These are phyloP conservation scores for Rostratula benghalensis DNA, from an alignment of 2,113 vertebrate species.

Conservation along the genomic window DNA sequence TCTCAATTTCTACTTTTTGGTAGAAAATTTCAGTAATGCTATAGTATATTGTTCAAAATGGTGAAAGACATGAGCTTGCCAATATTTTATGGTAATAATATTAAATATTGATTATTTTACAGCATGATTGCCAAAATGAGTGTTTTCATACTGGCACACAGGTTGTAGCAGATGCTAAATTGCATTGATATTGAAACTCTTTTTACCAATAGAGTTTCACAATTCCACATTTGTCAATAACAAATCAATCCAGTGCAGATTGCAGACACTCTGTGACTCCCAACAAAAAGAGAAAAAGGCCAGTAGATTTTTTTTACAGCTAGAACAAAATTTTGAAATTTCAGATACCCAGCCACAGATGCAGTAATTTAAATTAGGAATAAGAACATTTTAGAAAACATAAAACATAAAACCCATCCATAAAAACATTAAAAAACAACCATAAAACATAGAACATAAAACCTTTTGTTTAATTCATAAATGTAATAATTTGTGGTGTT, in stretches of 20 bases:
- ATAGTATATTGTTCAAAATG: not conserved
- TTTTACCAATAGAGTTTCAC: slow-evolving; percentile 64
- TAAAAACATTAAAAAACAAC: too few relatives aligned
- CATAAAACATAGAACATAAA: not conserved
- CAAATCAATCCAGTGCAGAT: slow-evolving; percentile 53
- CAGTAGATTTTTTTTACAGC: not conserved
- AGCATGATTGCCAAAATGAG: slow-evolving; percentile 36
- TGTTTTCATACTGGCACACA: slow-evolving; percentile 20
- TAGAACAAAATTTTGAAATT: not conserved
- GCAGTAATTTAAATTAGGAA: not conserved
- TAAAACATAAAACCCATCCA: too few relatives aligned
- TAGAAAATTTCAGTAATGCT: not conserved
- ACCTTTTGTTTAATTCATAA: not conserved
- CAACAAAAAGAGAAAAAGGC: not conserved
- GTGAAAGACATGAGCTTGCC: not conserved
- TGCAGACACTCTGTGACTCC: slow-evolving; percentile 16
- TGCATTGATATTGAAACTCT: slow-evolving; percentile 56
- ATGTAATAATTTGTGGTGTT: not conserved
- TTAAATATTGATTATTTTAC: slow-evolving; percentile 59
- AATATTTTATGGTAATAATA: slow-evolving; percentile 35
- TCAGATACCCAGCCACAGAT: not conserved
- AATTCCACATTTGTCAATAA: slow-evolving; percentile 70
- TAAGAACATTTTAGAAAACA: not conserved
- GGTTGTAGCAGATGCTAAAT: slow-evolving; percentile 55
- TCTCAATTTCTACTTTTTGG: not conserved